A percentile compares a stretch with the other conserved stretches of the same genome.
Evolutionary conservation across 2,888 invertebrate species (phyloP).

Genomic region (Philereme transversata): DNA sequence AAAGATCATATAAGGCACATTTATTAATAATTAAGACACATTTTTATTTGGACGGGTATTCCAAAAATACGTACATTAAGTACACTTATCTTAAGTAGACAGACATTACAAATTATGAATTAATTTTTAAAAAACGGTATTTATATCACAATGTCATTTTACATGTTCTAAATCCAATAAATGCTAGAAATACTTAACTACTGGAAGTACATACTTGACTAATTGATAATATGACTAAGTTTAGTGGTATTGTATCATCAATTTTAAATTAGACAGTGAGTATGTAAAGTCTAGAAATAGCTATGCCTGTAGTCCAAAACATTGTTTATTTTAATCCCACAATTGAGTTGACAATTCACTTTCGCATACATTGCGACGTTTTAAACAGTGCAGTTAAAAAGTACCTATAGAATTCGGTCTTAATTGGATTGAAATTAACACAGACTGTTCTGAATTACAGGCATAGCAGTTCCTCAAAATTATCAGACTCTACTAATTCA

Average conservation of each 20-base stretch:
- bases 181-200: conserved; percentile 19
- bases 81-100: conserved; percentile 27
- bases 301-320: no score
- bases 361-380: no score
- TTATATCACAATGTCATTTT: conserved; percentile 27
- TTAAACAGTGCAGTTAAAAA: no score
- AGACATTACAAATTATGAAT: conserved; percentile 33
- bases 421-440: no score
- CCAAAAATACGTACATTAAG: conserved; percentile 37
- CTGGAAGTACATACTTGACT: conserved; percentile 27
- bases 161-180: conserved; percentile 18
- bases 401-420: no score
- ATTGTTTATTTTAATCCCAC: no score
- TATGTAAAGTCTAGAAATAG: no score
- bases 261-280: no score
- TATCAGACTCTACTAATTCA: no score
- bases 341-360: no score
- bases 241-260: conserved; percentile 21
- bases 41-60: conserved; percentile 57
- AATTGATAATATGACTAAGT: conserved; percentile 31
- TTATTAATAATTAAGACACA: conserved; percentile 57
- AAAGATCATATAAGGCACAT: conserved; percentile 45
- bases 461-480: no score
- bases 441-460: no score
- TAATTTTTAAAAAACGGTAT: conserved; percentile 19